Base-by-base conservation (phyloP, 2,797 vertebrate species). In the Rhynchotus rufescens region DNA sequence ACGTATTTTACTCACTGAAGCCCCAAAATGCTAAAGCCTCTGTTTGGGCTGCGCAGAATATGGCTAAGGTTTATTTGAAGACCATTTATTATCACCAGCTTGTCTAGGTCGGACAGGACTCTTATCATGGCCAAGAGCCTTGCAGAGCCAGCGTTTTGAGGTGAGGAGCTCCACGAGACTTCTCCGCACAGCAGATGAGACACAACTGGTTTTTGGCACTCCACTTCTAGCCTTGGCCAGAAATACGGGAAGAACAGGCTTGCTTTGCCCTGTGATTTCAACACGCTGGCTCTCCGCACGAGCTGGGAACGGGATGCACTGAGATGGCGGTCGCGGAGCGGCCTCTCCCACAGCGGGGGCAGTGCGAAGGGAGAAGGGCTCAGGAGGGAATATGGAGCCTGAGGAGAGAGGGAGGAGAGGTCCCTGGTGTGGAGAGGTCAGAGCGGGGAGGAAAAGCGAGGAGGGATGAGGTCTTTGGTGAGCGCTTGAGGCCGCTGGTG, bases 181-280 rank as follows among this genome's bases (percentile, higher is more conserved):
- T 92, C 23, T n/a, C 76, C 28, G 23, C 59, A 84, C 77, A 84
- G 83, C 8, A 88, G 51, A 84, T 16, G 56, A 95, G 86, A 76
- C 54, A 90, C 86, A 91, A 93, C 5, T 80, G 91, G 92, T 85
- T 96, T 79, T 81, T 91, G 36, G 86, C 81, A 73, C 84, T 92
- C 56, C 40, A 25, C 60, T 93, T 96, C 79, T 60, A 89, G 81
- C 56, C 59, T 90, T 71, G 86, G 92, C 88, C 91, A 94, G 95
- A 94, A 95, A 91, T 91, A 96, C 92, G 80, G 91, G 94, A 94
- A 1, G 0, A 95, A 85, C 94, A 94, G 94, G 95, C 88, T 93
- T 69, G 81, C 62, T 94, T 94, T 92, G 72, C 93, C 86, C 60
- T 80, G 84, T 25, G 56, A 95, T 95, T 96, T 93, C 91, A 90